Evolutionary conservation across 2,113 vertebrate genomes (phyloP), one percentile per base, ranked within the genome.

Genomic region (Ciconia stormi): DNA sequence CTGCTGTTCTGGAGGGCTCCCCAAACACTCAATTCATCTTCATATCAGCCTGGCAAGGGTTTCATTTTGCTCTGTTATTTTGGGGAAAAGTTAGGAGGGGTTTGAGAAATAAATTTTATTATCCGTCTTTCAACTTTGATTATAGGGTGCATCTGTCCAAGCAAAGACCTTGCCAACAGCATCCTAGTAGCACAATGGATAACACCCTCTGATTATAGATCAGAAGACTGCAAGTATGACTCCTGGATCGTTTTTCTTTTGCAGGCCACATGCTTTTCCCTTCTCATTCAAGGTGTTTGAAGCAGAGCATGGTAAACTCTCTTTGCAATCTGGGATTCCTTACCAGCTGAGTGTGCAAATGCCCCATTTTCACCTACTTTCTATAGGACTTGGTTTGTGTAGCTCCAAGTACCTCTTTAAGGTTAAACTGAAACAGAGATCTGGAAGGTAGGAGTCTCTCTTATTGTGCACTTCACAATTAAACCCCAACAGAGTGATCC

Each of bases 91-190:
- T 91, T 95, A 89, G 81, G 87, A 63, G 78, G 46, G 29, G 47
- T 49, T 95, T 95, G 87, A 87, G 73, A 94, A 83, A 81, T 73
- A 77, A 78, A 90, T 87, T 89, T 84, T 22, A 91, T 94, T 91
- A 87, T 59, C 16, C 0, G 3, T 85, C 61, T 49, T 82, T 94
- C 91, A 94, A 9, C 47, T 87, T 71, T 69, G 56, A 95, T 95
- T 84, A 82, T 25, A 84, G 52, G 59, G 38, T 87, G 14, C 67
- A 70, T 89, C 87, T 66, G 40, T 83, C 46, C 81, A 63, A 79
- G 40, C 52, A 72, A 87, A 87, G 66, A 63, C 47, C 29, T 84
- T 91, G 81, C 81, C 81, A 91, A 63, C 27, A 91, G 69, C 42
- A 26, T 78, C 63, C 67, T 81, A 27, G 34, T 46, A 81, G 52